Base-by-base conservation (phyloP, 2,888 invertebrate species). In the Lottia gigantea region DNA sequence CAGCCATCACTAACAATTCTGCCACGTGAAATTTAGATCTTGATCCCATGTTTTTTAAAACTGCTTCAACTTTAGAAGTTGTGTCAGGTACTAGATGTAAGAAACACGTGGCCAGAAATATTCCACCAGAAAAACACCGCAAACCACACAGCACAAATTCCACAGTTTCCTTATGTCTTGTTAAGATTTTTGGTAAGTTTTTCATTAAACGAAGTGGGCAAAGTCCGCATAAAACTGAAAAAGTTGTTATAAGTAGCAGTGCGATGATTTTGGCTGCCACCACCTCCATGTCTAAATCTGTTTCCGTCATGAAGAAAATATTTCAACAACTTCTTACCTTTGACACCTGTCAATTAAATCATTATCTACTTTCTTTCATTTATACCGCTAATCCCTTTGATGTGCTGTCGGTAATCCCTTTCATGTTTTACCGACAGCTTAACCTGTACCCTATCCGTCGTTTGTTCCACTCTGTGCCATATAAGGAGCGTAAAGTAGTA, bases 71-170 rank as follows among this genome's bases (percentile, higher is more conserved):
- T 68, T 84, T 83, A 19, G 76, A 77, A 19, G 82, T 71, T 0
- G 84, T 84, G 72, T 84, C 83, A 15, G 84, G 84, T 62, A 84
- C 79, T 15, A 84, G 71, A 67, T 83, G 84, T 16, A 84, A 74
- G 71, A 84, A 83, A 68, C 82, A 83, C 0, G 83, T 82, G 26
- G 83, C 84, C 16, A 84, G 75, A 68, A 82, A 81, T 65, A 83
- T 64, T 55, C 76, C 78, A 11, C 78, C 84, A 15, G 84, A 82
- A 64, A 84, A 83, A 67, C 83, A 82, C 31, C 82, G 78, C 68
- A 82, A 78, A 61, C 83, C 82, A 70, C 80, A 80, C 11, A 84
- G 74, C 19, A 83, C 76, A 68, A 81, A 79, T 68, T 84, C 83
- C 62, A 81, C 78, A 8, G 79, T 74, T 31, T 71, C 73, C 49